Evolutionary conservation across 1,140 invertebrate species (phyloP).

Genomic region (Drosophila oshimai): DNA sequence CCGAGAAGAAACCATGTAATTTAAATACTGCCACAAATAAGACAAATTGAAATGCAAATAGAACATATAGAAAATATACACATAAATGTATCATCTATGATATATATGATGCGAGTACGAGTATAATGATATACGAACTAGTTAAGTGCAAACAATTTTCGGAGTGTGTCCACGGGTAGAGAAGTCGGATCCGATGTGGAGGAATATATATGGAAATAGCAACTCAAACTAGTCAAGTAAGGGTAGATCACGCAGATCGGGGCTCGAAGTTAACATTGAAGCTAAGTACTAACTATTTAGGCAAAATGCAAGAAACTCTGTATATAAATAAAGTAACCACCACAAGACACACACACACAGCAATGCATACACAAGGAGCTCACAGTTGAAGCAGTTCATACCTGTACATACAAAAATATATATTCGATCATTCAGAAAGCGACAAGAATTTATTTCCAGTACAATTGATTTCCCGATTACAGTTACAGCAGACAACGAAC

Average conservation of each 20-base stretch:
- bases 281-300: slow-evolving; percentile 64
- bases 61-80: slow-evolving; percentile 46
- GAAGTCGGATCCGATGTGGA: neutral
- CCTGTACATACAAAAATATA: slow-evolving; percentile 24
- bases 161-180: slow-evolving; percentile 14
- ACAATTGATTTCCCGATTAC: slow-evolving; percentile 56
- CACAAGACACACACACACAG: slow-evolving; percentile 28
- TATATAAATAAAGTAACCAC: slow-evolving; percentile 42
- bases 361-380: slow-evolving; percentile 26
- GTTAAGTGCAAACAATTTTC: slow-evolving; percentile 42
- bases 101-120: slow-evolving; percentile 46
- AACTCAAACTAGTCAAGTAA: slow-evolving; percentile 54
- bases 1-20: slow-evolving; percentile 60
- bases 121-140: slow-evolving; percentile 41
- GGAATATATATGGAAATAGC: neutral
- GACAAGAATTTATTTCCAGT: slow-evolving; percentile 69
- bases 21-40: slow-evolving; percentile 79
- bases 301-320: slow-evolving; percentile 40
- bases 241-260: slow-evolving; percentile 59
- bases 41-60: slow-evolving; percentile 60
- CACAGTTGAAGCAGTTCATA: slow-evolving; percentile 18
- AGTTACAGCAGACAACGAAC: slow-evolving; percentile 72
- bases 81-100: slow-evolving; percentile 14
- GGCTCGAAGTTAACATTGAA: slow-evolving; percentile 82
- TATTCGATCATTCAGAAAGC: slow-evolving; percentile 41